These are phyloP conservation scores for Diplodus sargus DNA, from an alignment of 2,797 vertebrate species.

Conservation along the genomic window DNA sequence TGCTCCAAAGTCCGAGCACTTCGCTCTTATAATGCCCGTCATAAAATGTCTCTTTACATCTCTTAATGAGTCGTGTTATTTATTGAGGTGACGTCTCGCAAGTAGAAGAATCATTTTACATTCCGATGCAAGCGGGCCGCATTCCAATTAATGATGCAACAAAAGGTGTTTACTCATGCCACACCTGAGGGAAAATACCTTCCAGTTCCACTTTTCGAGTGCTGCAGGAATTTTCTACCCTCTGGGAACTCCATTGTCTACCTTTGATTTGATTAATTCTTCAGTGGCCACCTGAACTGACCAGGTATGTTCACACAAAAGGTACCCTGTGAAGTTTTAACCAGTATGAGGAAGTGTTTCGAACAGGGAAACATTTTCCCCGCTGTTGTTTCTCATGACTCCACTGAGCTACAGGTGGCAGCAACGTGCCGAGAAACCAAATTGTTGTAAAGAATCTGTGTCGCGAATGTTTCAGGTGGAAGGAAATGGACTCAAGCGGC, in stretches of 20 bases:
- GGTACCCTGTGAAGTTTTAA: neutral
- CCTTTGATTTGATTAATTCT: neutral
- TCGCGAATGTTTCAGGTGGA: neutral
- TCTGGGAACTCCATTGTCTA: neutral
- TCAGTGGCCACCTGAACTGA: neutral
- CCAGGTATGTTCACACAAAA: neutral
- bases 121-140: neutral
- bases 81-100: constrained; percentile 9
- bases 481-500: neutral
- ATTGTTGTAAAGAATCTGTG: neutral
- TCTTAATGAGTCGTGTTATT: neutral
- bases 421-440: fast-evolving
- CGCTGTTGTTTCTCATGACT: neutral
- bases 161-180: neutral
- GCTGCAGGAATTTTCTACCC: neutral
- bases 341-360: neutral
- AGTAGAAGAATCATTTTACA: neutral
- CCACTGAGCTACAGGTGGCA: neutral
- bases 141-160: neutral
- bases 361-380: neutral
- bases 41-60: neutral
- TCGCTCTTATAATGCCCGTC: neutral
- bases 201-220: neutral
- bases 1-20: neutral
- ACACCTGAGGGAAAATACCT: constrained; percentile 19